Evolutionary conservation across 1,140 invertebrate species (phyloP).

Genomic region (Drosophila sproati): DNA sequence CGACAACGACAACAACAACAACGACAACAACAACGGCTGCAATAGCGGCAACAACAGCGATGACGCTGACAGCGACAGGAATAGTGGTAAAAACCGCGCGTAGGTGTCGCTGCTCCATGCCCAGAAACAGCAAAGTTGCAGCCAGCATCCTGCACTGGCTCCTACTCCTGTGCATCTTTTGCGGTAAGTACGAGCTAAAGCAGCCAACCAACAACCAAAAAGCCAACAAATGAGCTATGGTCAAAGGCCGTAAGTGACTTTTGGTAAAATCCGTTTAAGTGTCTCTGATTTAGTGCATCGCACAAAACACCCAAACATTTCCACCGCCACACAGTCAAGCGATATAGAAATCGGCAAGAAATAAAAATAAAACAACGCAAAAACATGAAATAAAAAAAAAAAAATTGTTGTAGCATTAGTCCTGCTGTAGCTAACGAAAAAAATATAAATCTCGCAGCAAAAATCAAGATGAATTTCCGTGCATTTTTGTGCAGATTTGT

Average conservation of each 20-base stretch:
- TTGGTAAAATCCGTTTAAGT: slow-evolving; percentile 78
- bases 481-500: slow-evolving; percentile 78
- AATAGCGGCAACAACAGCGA: not conserved
- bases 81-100: slow-evolving; percentile 28
- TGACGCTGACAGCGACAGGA: slow-evolving; percentile 16
- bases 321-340: slow-evolving; percentile 39
- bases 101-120: slow-evolving; percentile 57
- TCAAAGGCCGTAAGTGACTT: slow-evolving; percentile 68
- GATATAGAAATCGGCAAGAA: slow-evolving; percentile 53
- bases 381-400: slow-evolving; percentile 15
- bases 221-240: slow-evolving; percentile 64
- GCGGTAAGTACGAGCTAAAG: slow-evolving; percentile 59
- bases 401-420: slow-evolving; percentile 50
- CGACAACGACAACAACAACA: not conserved
- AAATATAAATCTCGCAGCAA: slow-evolving; percentile 48
- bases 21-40: not conserved
- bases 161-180: slow-evolving; percentile 63
- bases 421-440: slow-evolving; percentile 34
- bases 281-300: slow-evolving; percentile 71
- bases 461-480: slow-evolving; percentile 82
- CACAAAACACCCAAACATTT: slow-evolving; percentile 42
- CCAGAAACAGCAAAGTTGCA: slow-evolving; percentile 27
- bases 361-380: slow-evolving; percentile 28
- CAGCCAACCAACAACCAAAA: not conserved
- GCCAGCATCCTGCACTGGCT: slow-evolving; percentile 38